These are phyloP conservation scores for Megamerina dolium DNA, from an alignment of 2,888 invertebrate genomes.

Conservation along the genomic window DNA sequence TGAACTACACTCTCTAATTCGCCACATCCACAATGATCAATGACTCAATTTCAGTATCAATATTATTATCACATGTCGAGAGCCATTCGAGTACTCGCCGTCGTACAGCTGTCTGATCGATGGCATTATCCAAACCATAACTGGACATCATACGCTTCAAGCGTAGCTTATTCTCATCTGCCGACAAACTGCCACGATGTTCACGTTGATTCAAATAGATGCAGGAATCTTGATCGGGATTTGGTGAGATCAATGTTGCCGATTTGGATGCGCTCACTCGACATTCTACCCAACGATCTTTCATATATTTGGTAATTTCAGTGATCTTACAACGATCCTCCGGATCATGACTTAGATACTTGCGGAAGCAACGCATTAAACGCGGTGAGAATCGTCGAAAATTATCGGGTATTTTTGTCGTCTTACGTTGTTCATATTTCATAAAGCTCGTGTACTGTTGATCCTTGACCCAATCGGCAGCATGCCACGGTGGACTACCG, in stretches of 20 bases:
- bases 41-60: slow-evolving; percentile 44
- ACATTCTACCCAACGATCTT: slow-evolving; percentile 56
- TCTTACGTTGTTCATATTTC: slow-evolving; percentile 60
- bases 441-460: slow-evolving; percentile 60
- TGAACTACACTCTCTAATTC: too few relatives aligned
- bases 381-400: slow-evolving; percentile 63
- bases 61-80: slow-evolving; percentile 53
- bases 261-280: slow-evolving; percentile 53
- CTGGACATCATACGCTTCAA: slow-evolving; percentile 54
- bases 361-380: slow-evolving; percentile 62
- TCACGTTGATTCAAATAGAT: slow-evolving; percentile 54
- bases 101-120: slow-evolving; percentile 58
- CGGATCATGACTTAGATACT: slow-evolving; percentile 63
- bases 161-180: slow-evolving; percentile 54
- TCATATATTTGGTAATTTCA: slow-evolving; percentile 57
- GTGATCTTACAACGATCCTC: slow-evolving; percentile 59
- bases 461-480: slow-evolving; percentile 68
- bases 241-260: slow-evolving; percentile 47
- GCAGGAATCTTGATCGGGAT: slow-evolving; percentile 51
- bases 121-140: slow-evolving; percentile 59
- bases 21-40: slow-evolving; percentile 34
- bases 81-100: slow-evolving; percentile 64
- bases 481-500: slow-evolving; percentile 65
- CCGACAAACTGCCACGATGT: slow-evolving; percentile 49
- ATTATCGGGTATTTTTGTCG: slow-evolving; percentile 56